Evolutionary conservation across 2,888 invertebrate species (phyloP).

Genomic region (Dastarcus helophoroides): DNA sequence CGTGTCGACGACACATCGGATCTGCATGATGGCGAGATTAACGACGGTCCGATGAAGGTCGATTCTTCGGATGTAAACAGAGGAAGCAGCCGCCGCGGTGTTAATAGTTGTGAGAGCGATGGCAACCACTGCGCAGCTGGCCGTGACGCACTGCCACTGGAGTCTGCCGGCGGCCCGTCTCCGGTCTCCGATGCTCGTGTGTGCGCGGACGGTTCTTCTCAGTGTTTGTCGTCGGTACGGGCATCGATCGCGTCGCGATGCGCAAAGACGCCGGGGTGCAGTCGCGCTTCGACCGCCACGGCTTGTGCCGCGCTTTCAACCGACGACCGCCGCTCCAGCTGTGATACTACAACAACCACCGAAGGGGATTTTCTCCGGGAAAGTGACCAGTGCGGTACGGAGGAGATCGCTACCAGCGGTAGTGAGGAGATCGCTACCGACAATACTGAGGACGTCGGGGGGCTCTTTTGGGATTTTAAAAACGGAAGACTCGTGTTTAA

Average conservation of each 20-base stretch:
- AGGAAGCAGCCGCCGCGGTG: too few relatives aligned
- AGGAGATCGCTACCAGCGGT: too few relatives aligned
- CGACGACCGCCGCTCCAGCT: constrained; percentile 9
- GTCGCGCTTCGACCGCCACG: constrained; percentile 30
- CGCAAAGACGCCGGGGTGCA: constrained; percentile 31
- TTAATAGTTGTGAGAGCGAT: background rate
- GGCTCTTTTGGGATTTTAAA: constrained; percentile 23
- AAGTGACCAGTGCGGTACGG: too few relatives aligned
- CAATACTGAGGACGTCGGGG: constrained; percentile 4
- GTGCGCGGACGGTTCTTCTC: constrained; percentile 12
- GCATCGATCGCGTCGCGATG: constrained; percentile 31
- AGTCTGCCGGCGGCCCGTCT: constrained; percentile 2
- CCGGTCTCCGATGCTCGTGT: constrained; percentile 6
- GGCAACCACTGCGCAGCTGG: background rate
- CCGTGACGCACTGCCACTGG: background rate
- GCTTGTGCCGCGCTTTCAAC: constrained; percentile 25
- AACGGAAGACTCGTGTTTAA: constrained; percentile 27
- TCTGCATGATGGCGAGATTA: too few relatives aligned
- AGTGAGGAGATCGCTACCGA: too few relatives aligned
- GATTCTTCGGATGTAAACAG: too few relatives aligned
- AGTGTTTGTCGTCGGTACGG: constrained; percentile 17
- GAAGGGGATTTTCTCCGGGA: too few relatives aligned
- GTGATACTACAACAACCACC: too few relatives aligned
- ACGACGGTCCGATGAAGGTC: too few relatives aligned
- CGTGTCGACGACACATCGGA: too few relatives aligned